Conservation (phyloP, 2,113 vertebrate species). For the Mus pahari region DNA sequence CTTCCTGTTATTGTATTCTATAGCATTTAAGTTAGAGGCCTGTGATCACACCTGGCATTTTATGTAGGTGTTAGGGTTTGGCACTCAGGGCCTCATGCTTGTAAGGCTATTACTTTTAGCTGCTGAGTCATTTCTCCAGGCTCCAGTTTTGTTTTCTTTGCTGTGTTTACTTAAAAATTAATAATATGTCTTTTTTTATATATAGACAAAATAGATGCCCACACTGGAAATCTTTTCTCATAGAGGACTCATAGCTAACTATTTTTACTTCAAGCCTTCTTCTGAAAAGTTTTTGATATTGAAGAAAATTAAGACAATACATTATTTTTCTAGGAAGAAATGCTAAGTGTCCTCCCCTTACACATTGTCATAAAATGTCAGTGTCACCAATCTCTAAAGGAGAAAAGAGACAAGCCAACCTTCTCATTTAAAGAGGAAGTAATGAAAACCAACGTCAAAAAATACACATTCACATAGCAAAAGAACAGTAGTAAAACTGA, state of each 20-base stretch:
- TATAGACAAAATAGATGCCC: background rate
- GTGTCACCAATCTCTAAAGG: background rate
- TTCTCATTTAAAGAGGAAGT: constrained; percentile 29
- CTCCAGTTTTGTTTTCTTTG: background rate
- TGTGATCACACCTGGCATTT: background rate
- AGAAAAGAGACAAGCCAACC: background rate
- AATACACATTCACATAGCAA: background rate
- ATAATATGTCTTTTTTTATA: background rate
- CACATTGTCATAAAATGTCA: background rate
- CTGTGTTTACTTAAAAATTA: background rate
- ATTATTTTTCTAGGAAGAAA: background rate
- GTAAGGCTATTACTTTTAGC: background rate
- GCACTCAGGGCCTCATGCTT: background rate
- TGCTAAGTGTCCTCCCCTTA: background rate
- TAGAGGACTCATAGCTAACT: background rate
- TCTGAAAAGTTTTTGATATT: background rate
- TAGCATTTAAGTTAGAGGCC: too few species aligned
- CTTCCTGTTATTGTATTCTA: background rate
- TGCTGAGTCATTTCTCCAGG: background rate
- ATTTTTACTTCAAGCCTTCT: background rate
- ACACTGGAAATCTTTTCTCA: background rate
- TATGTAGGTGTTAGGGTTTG: background rate
- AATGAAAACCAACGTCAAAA: background rate
- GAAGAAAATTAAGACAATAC: background rate
- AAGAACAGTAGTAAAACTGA: background rate